Evolutionary conservation across 2,888 invertebrate species (phyloP).

Genomic region (Uropetala carovei): DNA sequence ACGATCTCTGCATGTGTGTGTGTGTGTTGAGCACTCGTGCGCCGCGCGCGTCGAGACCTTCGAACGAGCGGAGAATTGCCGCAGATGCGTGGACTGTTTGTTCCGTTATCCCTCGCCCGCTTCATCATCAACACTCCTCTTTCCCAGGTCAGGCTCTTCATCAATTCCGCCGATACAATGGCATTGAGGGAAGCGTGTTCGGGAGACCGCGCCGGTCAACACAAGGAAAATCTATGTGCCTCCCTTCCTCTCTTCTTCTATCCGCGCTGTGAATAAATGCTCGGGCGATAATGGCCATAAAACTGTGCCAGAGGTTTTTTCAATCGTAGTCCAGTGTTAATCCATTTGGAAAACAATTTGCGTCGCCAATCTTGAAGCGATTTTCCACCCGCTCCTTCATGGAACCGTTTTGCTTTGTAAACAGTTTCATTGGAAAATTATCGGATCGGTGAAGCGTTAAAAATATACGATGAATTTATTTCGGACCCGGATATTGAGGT

Average conservation of each 20-base stretch:
- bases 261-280: conserved; percentile 10
- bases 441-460: neutral
- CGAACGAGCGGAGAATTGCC: neutral
- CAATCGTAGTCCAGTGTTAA: conserved; percentile 13
- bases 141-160: conserved; percentile 50
- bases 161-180: conserved; percentile 28
- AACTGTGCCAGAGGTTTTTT: conserved; percentile 17
- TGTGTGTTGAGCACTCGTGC: neutral
- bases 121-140: neutral
- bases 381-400: neutral
- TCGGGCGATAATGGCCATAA: conserved; percentile 55
- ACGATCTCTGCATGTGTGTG: neutral
- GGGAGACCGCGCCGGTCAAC: conserved; percentile 60
- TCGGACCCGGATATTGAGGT: too few species aligned
- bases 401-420: conserved; percentile 2
- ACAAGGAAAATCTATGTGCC: conserved; percentile 55
- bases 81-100: neutral
- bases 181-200: conserved; percentile 45
- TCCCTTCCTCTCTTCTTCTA: neutral
- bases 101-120: neutral
- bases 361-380: conserved; percentile 37
- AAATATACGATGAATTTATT: neutral
- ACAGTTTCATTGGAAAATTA: conserved; percentile 56
- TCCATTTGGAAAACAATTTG: conserved; percentile 62
- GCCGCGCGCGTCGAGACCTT: neutral